Evolutionary conservation across 2,113 vertebrate genomes (phyloP).

Genomic region (Centrocercus urophasianus): DNA sequence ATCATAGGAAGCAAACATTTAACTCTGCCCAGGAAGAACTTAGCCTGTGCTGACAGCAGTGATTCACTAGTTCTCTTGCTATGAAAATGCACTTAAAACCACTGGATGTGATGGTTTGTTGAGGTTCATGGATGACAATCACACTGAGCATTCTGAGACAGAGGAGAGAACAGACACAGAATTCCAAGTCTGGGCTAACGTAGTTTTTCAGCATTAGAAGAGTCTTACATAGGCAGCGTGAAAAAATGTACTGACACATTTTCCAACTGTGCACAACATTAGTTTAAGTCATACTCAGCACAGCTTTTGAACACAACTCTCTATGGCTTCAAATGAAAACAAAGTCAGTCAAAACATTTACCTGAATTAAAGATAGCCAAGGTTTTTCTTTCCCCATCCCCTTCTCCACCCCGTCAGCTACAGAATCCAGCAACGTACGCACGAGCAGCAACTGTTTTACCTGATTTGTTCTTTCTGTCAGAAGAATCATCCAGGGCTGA

Average conservation of each 20-base stretch:
- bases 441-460: conserved; percentile 74
- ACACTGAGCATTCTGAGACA: not conserved
- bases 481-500: conserved; percentile 87
- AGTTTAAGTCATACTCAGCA: not conserved
- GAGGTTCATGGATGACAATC: not conserved
- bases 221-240: not conserved
- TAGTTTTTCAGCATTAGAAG: not conserved
- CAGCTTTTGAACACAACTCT: not conserved
- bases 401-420: not conserved
- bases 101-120: not conserved
- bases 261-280: not conserved
- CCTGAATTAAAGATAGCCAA: not conserved
- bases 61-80: not conserved
- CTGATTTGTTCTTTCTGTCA: conserved; percentile 87
- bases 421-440: not conserved
- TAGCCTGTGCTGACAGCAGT: not conserved
- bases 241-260: not conserved
- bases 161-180: not conserved
- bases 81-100: not conserved
- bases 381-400: not conserved
- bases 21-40: not conserved
- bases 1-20: not conserved
- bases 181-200: not conserved
- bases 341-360: not conserved
- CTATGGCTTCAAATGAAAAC: not conserved